These are phyloP conservation scores for Tetrax tetrax DNA, from an alignment of 2,113 vertebrate species.

Conservation along the genomic window DNA sequence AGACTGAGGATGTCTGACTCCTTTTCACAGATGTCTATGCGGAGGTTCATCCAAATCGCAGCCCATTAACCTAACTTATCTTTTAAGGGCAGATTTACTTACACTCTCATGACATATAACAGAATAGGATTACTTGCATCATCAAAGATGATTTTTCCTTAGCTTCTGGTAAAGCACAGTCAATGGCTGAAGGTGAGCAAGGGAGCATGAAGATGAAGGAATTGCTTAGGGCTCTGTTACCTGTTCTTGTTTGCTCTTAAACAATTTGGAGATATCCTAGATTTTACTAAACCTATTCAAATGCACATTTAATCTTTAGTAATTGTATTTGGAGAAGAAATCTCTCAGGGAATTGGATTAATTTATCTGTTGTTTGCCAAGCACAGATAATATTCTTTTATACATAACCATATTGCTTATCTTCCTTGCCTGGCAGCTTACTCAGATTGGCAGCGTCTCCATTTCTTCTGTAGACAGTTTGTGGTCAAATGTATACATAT, in stretches of 20 bases:
- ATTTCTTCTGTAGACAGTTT: neutral
- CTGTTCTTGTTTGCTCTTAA: neutral
- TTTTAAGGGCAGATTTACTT: neutral
- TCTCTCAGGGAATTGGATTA: neutral
- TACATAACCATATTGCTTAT: neutral
- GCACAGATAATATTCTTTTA: neutral
- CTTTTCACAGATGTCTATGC: neutral
- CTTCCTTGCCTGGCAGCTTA: neutral
- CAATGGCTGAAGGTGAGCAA: neutral
- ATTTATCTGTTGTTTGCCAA: neutral
- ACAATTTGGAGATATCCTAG: neutral
- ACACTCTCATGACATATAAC: neutral
- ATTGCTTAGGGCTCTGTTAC: neutral
- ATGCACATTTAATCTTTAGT: neutral
- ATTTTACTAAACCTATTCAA: constrained; percentile 1
- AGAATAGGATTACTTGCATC: neutral
- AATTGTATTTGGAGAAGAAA: neutral
- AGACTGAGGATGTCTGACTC: neutral
- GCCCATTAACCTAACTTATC: neutral
- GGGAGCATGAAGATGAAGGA: neutral
- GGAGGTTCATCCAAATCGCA: neutral
- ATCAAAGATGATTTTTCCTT: neutral
- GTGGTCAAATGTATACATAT: neutral
- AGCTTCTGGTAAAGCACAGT: neutral
- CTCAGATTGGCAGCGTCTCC: neutral